Percentiles rank a stretch among this genome's conserved stretches.
These are phyloP conservation scores for Spodoptera litura DNA, from an alignment of 1,140 invertebrate species.

Conservation along the genomic window DNA sequence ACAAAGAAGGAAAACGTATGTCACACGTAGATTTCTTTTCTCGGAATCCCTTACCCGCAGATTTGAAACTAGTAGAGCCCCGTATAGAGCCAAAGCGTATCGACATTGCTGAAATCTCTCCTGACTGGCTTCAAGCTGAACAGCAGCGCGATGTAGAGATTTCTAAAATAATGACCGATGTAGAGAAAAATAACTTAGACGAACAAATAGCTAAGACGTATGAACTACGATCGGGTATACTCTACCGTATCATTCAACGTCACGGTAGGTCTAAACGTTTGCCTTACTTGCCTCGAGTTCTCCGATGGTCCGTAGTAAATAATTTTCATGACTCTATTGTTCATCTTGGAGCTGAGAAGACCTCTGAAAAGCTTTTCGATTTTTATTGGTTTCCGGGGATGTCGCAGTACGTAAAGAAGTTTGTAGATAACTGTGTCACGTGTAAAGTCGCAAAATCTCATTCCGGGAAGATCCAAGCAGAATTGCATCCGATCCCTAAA, in stretches of 20 bases:
- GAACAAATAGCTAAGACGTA: too few relatives aligned
- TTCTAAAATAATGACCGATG: too few relatives aligned
- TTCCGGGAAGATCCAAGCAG: constrained; percentile 37
- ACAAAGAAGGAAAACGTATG: constrained; percentile 34
- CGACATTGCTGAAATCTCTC: neutral
- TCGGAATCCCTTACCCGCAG: constrained; percentile 25
- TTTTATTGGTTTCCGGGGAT: constrained; percentile 45
- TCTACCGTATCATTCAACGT: too few relatives aligned
- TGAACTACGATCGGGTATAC: too few relatives aligned
- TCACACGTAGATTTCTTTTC: constrained; percentile 43
- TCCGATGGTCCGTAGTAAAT: constrained; percentile 38
- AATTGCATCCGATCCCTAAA: constrained; percentile 50
- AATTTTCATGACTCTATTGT: constrained; percentile 40
- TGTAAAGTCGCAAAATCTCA: constrained; percentile 30
- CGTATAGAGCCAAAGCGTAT: too few relatives aligned
- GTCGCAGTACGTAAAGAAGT: constrained; percentile 44
- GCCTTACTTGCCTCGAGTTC: constrained; percentile 2
- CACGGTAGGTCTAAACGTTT: too few relatives aligned
- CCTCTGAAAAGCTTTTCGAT: constrained; percentile 43
- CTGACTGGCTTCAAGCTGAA: neutral
- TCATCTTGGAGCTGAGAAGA: constrained; percentile 48
- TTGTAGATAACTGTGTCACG: constrained; percentile 46
- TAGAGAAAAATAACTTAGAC: too few relatives aligned
- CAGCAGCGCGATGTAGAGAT: neutral
- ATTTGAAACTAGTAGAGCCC: too few relatives aligned